A percentile compares a stretch with the other conserved stretches of the same genome.
phyloP scores from a whole-genome alignment of 2,113 vertebrate species.

The Hippolais icterina region DNA sequence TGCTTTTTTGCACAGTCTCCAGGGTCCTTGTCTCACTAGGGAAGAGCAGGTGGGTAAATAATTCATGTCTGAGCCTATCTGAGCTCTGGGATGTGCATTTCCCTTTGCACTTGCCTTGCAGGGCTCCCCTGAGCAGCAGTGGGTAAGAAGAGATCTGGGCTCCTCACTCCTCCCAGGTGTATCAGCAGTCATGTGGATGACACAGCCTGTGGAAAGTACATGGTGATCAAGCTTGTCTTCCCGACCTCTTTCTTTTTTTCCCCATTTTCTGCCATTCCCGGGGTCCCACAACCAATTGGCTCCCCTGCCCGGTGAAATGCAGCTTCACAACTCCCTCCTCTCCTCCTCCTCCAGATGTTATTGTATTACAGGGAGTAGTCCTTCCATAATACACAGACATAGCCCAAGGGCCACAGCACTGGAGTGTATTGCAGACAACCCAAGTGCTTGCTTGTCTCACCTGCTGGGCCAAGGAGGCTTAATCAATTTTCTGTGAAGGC shows the following conservation, averaged over 20 bases:
- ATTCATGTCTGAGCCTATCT: neutral
- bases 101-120: neutral
- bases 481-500: neutral
- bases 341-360: neutral
- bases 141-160: neutral
- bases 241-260: neutral
- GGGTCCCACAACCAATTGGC: neutral
- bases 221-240: neutral
- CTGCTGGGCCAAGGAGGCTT: neutral
- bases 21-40: neutral
- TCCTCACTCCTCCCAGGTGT: neutral
- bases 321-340: neutral
- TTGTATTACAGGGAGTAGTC: neutral
- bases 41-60: neutral
- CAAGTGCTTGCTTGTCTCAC: neutral
- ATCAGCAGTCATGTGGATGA: fast-evolving
- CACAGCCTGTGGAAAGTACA: neutral
- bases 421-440: neutral
- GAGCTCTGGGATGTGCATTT: neutral
- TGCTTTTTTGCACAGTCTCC: neutral
- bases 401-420: neutral
- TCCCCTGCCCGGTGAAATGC: neutral
- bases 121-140: neutral
- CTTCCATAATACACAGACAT: neutral
- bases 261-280: neutral